These are phyloP conservation scores for Rutpela maculata DNA, from an alignment of 2,888 invertebrate species.

Conservation along the genomic window DNA sequence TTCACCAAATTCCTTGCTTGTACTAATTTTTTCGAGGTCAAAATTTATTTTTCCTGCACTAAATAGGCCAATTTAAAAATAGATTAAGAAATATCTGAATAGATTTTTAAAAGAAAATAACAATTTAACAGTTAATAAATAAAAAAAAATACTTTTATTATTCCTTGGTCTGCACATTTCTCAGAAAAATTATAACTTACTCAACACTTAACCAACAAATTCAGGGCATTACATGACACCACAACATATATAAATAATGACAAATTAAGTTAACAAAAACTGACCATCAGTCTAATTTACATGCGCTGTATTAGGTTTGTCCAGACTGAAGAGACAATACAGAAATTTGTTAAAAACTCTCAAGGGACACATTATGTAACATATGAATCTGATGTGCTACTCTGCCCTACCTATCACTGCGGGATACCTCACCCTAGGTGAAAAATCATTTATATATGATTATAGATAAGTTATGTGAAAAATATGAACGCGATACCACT, in stretches of 20 bases:
- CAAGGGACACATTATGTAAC: slow-evolving; percentile 60
- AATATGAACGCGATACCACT: slow-evolving; percentile 60
- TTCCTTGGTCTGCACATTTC: too few species aligned
- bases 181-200: too few species aligned
- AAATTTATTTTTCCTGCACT: too few species aligned
- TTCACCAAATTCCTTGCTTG: too few species aligned
- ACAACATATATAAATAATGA: neutral
- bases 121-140: too few species aligned
- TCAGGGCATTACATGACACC: too few species aligned
- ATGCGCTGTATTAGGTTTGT: slow-evolving; percentile 29
- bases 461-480: slow-evolving; percentile 64
- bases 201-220: too few species aligned
- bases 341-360: slow-evolving; percentile 64
- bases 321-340: slow-evolving; percentile 52
- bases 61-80: too few species aligned
- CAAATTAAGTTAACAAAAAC: neutral
- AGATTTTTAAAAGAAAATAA: too few species aligned
- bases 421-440: slow-evolving; percentile 67
- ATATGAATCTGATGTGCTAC: slow-evolving; percentile 61
- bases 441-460: slow-evolving; percentile 66
- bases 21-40: too few species aligned
- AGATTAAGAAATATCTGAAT: too few species aligned
- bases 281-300: slow-evolving; percentile 35
- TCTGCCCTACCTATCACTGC: slow-evolving; percentile 63
- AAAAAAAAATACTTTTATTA: too few species aligned